Evolutionary conservation across 1,140 invertebrate genomes (phyloP).

Genomic region (Aphelinus atriplicis): DNA sequence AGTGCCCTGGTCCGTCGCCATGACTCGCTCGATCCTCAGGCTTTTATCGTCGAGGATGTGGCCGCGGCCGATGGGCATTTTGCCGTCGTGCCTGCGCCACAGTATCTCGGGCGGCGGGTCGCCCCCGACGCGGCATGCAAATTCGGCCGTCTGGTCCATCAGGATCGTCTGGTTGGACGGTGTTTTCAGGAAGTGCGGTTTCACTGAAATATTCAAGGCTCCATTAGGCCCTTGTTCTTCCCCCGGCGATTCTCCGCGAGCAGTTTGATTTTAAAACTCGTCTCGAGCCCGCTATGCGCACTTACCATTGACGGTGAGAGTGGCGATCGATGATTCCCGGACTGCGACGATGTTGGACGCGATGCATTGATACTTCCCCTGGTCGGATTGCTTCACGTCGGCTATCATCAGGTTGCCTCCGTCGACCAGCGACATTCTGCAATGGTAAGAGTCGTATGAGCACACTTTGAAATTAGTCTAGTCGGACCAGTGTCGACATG

Average conservation of each 20-base stretch:
- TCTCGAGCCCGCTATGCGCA: slow-evolving; percentile 21
- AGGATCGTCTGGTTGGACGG: slow-evolving; percentile 86
- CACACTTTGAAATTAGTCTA: too few relatives aligned
- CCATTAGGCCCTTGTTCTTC: slow-evolving; percentile 3
- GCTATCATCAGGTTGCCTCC: slow-evolving; percentile 86
- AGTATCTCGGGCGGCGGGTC: slow-evolving; percentile 89
- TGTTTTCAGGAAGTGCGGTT: slow-evolving; percentile 86
- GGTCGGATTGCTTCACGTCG: slow-evolving; percentile 83
- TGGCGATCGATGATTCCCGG: slow-evolving; percentile 78
- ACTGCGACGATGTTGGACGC: slow-evolving; percentile 88
- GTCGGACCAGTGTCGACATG: too few relatives aligned
- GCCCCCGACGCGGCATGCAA: slow-evolving; percentile 89
- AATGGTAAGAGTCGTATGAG: slow-evolving; percentile 32
- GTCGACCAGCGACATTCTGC: slow-evolving; percentile 81
- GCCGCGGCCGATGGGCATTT: slow-evolving; percentile 80
- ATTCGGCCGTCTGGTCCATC: slow-evolving; percentile 82
- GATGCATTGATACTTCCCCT: slow-evolving; percentile 86
- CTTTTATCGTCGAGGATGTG: slow-evolving; percentile 80
- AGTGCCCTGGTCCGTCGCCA: slow-evolving; percentile 80
- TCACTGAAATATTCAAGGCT: slow-evolving; percentile 71
- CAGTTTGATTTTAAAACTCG: not conserved
- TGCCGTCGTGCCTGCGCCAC: slow-evolving; percentile 88
- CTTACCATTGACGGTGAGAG: slow-evolving; percentile 84
- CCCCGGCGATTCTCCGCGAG: not conserved
- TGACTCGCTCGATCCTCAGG: slow-evolving; percentile 78